phyloP scores from a whole-genome alignment of 2,888 invertebrate species.

The Tetanocera ferruginea region DNA sequence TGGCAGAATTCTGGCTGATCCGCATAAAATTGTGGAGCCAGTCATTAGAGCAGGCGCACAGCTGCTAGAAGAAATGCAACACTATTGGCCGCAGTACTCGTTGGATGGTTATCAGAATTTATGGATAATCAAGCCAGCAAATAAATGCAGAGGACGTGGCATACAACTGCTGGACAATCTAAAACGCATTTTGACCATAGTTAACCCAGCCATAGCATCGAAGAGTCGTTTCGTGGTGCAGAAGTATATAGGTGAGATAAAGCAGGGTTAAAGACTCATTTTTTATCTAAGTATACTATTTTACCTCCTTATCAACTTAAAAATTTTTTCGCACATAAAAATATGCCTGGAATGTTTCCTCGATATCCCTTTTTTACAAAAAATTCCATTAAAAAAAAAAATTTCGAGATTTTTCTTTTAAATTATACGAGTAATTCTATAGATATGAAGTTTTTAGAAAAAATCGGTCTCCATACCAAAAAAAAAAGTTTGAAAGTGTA shows the following conservation, averaged over 20 bases:
- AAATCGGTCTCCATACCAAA: no score
- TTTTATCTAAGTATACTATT: no score
- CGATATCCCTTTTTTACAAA: no score
- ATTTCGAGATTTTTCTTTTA: no score
- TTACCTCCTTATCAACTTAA: no score
- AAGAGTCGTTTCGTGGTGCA: conserved; percentile 91
- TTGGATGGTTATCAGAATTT: conserved; percentile 89
- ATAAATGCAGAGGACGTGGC: conserved; percentile 91
- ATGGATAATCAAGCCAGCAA: conserved; percentile 96
- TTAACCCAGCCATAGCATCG: conserved; percentile 77
- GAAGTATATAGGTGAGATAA: conserved; percentile 88
- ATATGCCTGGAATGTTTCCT: no score
- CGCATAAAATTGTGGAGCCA: conserved; percentile 58
- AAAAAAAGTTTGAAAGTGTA: no score
- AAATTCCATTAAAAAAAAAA: no score
- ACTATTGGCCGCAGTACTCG: conserved; percentile 85
- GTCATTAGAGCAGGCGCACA: conserved; percentile 71
- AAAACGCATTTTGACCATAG: conserved; percentile 83
- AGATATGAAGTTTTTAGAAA: no score
- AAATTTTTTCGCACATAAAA: no score
- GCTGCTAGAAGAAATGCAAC: conserved; percentile 77
- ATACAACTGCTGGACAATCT: conserved; percentile 89
- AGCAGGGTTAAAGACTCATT: not conserved
- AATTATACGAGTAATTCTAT: no score
- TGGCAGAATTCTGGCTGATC: conserved; percentile 70